Percentiles rank a stretch among this genome's conserved stretches.
Evolutionary conservation across 2,113 vertebrate genomes (phyloP).

Genomic region (Eudyptes chrysolophus): DNA sequence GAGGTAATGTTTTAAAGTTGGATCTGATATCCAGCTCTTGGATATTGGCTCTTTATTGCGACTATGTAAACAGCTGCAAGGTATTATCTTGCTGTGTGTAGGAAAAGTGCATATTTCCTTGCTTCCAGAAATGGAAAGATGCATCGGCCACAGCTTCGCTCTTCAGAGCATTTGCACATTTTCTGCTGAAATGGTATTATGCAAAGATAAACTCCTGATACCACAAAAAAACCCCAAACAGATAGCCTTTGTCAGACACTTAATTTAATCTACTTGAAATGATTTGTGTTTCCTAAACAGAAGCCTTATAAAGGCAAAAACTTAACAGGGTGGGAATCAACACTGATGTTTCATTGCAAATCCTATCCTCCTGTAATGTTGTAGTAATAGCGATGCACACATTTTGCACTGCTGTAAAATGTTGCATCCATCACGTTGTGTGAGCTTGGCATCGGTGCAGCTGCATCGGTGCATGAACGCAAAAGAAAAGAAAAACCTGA

Average conservation of each 20-base stretch:
- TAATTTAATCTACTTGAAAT: neutral
- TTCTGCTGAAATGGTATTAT: neutral
- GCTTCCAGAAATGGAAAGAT: neutral
- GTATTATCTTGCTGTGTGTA: neutral
- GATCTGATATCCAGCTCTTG: neutral
- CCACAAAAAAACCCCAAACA: neutral
- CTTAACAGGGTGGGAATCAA: neutral
- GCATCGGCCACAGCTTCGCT: neutral
- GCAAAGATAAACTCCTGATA: neutral
- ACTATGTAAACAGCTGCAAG: neutral
- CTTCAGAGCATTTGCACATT: neutral
- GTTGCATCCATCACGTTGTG: neutral
- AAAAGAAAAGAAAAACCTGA: neutral
- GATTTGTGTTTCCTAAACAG: neutral
- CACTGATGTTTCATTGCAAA: neutral
- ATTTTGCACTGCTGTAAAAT: neutral
- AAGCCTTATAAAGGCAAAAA: neutral
- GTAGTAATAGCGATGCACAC: accelerated
- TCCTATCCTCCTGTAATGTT: neutral
- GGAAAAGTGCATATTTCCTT: neutral
- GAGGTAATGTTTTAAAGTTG: neutral
- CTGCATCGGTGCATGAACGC: neutral
- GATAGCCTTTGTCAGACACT: neutral
- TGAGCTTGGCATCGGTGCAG: neutral
- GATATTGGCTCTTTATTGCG: neutral